phyloP scores from a whole-genome alignment of 2,888 invertebrate genomes.

The Drosophila neotestacea region DNA sequence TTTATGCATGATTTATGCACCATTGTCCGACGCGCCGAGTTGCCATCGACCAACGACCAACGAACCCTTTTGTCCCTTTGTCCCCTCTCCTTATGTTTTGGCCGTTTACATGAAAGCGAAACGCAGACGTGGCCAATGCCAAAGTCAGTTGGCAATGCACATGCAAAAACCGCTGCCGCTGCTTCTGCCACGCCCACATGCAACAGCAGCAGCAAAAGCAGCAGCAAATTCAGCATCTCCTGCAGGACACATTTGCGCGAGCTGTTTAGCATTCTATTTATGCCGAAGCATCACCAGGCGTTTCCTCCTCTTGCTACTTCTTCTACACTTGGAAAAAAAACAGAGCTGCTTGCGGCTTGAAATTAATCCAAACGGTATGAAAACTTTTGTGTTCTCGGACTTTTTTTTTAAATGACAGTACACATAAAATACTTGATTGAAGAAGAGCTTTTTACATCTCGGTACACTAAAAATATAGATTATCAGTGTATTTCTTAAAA shows the following conservation, averaged over 20 bases:
- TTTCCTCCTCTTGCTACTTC: background rate
- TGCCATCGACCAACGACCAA: constrained; percentile 23
- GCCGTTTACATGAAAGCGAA: constrained; percentile 54
- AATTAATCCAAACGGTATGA: background rate
- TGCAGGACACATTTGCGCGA: constrained; percentile 61
- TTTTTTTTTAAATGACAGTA: too few species aligned
- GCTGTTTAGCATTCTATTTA: constrained; percentile 69
- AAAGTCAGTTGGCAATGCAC: constrained; percentile 55
- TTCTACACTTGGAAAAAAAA: background rate
- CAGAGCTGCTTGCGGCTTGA: too few species aligned
- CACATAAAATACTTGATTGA: too few species aligned
- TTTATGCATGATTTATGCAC: constrained; percentile 68
- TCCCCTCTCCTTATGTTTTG: constrained; percentile 10
- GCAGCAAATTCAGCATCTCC: constrained; percentile 26
- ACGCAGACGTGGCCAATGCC: constrained; percentile 60
- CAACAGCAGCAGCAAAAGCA: constrained; percentile 16
- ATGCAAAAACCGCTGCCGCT: constrained; percentile 22
- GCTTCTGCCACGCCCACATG: constrained; percentile 33
- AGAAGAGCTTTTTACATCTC: too few species aligned
- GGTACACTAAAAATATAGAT: too few species aligned
- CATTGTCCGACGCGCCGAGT: constrained; percentile 64
- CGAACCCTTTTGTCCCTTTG: background rate
- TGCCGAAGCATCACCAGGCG: constrained; percentile 48
- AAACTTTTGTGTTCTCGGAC: too few species aligned
- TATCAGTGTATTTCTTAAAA: too few species aligned